Conservation (phyloP, 2,113 vertebrate species). For the Brachirus orientalis region DNA sequence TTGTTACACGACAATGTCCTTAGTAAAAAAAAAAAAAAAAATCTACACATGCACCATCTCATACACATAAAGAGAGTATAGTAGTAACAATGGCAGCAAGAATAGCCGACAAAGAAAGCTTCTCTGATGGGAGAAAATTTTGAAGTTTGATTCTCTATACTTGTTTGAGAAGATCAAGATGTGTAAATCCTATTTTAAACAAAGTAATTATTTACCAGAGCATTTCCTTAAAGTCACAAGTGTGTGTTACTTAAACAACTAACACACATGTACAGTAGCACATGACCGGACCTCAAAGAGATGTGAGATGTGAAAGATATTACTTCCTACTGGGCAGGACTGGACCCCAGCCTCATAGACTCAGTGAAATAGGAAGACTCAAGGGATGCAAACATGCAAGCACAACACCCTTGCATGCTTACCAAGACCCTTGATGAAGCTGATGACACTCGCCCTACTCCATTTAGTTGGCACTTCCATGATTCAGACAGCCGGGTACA, state of each 20-base stretch:
- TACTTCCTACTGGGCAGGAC: conserved; percentile 7
- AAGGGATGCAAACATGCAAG: conserved; percentile 33
- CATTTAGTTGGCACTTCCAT: conserved; percentile 96
- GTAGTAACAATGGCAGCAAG: neutral
- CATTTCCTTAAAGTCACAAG: neutral
- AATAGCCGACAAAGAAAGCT: neutral
- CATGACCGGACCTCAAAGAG: conserved; percentile 28
- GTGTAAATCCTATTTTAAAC: no score
- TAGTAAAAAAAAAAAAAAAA: no score
- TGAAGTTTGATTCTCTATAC: neutral
- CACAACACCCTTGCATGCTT: conserved; percentile 70
- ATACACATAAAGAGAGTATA: no score
- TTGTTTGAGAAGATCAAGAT: no score
- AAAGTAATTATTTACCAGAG: neutral
- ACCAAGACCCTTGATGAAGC: conserved; percentile 98
- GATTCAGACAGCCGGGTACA: conserved; percentile 34
- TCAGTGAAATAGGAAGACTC: conserved; percentile 47
- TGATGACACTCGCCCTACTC: conserved; percentile 93
- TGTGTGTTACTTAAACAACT: conserved; percentile 1
- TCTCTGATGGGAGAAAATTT: neutral
- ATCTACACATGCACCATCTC: no score
- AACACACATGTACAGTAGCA: conserved; percentile 22
- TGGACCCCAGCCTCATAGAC: conserved; percentile 9
- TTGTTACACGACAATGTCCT: no score
- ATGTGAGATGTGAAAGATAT: conserved; percentile 35